Evolutionary conservation across 37 sponge, comb jelly and placozoan species (phyloP).

Genomic region (Chondrosia reniformis): DNA sequence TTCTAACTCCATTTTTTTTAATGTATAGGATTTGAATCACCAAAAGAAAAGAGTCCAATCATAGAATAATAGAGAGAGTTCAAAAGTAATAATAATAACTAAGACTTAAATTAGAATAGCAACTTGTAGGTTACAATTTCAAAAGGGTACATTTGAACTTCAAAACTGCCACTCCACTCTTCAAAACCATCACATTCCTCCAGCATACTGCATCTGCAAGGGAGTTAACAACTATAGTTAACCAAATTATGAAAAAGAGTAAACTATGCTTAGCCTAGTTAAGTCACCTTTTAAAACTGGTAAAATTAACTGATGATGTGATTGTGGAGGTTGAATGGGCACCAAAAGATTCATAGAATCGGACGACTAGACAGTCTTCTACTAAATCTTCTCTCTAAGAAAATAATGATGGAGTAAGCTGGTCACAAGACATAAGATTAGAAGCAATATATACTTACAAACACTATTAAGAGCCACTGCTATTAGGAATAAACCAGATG

Average conservation of each 20-base stretch:
- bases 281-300: neutral
- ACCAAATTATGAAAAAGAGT: no score
- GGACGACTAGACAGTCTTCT: neutral
- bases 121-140: neutral
- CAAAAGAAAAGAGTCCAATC: no score
- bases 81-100: neutral
- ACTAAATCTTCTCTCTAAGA: neutral
- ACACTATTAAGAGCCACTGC: no score
- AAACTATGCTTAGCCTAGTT: no score
- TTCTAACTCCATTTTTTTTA: no score
- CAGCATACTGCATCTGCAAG: conserved; percentile 10
- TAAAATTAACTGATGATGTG: neutral
- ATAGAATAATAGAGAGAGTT: no score
- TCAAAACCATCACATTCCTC: neutral
- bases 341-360: conserved; percentile 12
- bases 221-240: no score
- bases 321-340: neutral
- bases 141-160: neutral
- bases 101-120: neutral
- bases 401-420: no score
- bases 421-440: no score
- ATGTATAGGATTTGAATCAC: no score
- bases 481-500: no score
- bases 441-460: no score
- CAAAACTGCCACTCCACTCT: neutral